Percentiles rank a stretch among this genome's conserved stretches.
These are phyloP conservation scores for Pyxicephalus adspersus DNA, from an alignment of 2,113 vertebrate species.

Conservation along the genomic window DNA sequence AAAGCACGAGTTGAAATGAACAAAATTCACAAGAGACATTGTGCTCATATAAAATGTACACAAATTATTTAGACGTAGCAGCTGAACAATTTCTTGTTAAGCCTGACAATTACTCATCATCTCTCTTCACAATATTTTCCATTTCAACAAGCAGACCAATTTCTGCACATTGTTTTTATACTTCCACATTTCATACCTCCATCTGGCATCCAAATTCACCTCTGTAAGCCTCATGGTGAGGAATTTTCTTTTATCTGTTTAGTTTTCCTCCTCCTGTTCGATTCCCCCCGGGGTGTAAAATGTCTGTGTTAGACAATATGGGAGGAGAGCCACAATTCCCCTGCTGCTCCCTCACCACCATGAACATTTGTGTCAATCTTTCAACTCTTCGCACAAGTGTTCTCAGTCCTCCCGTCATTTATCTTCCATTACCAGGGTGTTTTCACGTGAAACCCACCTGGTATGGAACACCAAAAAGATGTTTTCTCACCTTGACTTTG, in stretches of 20 bases:
- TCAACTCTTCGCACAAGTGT: neutral
- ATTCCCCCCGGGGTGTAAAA: slow-evolving; percentile 14
- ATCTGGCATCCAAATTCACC: neutral
- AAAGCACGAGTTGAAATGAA: too few species aligned
- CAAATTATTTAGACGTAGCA: too few species aligned
- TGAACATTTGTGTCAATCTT: slow-evolving; percentile 12
- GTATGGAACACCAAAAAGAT: neutral
- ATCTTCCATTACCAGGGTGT: slow-evolving; percentile 10
- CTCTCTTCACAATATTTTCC: too few species aligned
- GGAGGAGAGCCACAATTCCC: slow-evolving; percentile 11
- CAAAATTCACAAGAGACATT: too few species aligned
- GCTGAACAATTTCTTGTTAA: too few species aligned
- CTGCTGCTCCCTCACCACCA: neutral
- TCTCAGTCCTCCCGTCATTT: slow-evolving; percentile 8
- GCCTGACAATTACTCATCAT: too few species aligned
- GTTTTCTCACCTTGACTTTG: too few species aligned
- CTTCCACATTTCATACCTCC: neutral
- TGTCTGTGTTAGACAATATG: slow-evolving; percentile 6
- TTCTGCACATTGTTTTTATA: too few species aligned
- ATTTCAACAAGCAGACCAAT: too few species aligned
- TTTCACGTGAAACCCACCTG: neutral
- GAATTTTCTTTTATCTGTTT: slow-evolving; percentile 5
- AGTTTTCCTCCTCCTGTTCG: slow-evolving; percentile 5
- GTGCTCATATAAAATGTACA: too few species aligned
- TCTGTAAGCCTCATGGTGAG: neutral